Percentiles rank a stretch among this genome's conserved stretches.
phyloP scores from a whole-genome alignment of 2,797 vertebrate species.

The Tarsius wallacei region DNA sequence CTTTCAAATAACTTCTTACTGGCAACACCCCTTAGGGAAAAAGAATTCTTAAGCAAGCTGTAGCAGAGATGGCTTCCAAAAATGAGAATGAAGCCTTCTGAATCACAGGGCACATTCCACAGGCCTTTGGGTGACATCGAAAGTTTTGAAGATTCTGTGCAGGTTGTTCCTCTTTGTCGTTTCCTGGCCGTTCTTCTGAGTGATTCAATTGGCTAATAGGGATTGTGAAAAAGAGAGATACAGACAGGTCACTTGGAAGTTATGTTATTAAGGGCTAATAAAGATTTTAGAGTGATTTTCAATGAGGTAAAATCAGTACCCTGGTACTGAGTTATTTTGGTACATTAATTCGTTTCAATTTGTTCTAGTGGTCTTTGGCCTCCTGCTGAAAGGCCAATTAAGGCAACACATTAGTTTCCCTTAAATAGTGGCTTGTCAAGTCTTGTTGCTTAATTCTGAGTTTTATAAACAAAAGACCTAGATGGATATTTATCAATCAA shows the following conservation, averaged over 20 bases:
- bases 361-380: slow-evolving; percentile 66
- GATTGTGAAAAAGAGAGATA: slow-evolving; percentile 37
- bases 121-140: not conserved
- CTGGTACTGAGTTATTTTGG: slow-evolving; percentile 31
- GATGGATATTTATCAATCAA: slow-evolving; percentile 17
- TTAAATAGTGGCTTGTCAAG: slow-evolving; percentile 12
- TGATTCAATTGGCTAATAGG: not conserved
- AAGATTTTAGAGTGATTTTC: slow-evolving; percentile 57
- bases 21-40: slow-evolving; percentile 43
- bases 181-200: slow-evolving; percentile 58
- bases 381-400: not conserved
- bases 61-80: not conserved
- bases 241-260: slow-evolving; percentile 14
- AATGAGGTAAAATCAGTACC: slow-evolving; percentile 35
- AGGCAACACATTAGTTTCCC: slow-evolving; percentile 25
- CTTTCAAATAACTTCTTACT: not conserved
- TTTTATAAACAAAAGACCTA: slow-evolving; percentile 52
- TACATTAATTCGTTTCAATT: slow-evolving; percentile 57
- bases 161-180: not conserved
- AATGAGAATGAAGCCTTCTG: not conserved
- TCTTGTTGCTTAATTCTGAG: slow-evolving; percentile 59
- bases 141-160: slow-evolving; percentile 63
- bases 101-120: not conserved
- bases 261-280: slow-evolving; percentile 42
- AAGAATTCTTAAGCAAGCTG: slow-evolving; percentile 30